Base-by-base conservation (phyloP, 2,797 vertebrate genomes). In the Lithobates pipiens region DNA sequence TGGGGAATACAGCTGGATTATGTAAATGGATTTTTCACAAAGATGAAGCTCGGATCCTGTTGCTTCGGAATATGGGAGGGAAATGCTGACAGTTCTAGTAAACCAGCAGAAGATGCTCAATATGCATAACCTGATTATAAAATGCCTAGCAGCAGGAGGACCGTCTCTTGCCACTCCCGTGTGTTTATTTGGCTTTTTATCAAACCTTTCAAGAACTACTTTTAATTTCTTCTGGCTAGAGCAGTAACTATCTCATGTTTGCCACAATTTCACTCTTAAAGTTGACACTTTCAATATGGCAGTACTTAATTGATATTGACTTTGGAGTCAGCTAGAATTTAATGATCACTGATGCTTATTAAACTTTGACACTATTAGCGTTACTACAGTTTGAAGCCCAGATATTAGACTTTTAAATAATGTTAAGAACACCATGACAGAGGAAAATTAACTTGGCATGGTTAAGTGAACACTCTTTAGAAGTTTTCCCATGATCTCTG, bases 11-110 rank as follows among this genome's bases (percentile, higher is more conserved):
- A 89, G 87, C 63, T 88, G 85, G 75, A 83, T 88, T 88, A 88
- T 87, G 70, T 75, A 86, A 87, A 89, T 88, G n/a, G 79, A 68
- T 89, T 90, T 88, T 90, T 81, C 79, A 70, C 76, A 84, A 61
- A 78, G 70, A 25, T 44, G 13, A 82, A 87, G 25, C 1, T 0
- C 0, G 18, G 3, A 21, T 77, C 39, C 54, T 82, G 36, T 69
- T 89, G 44, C 21, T 85, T 36, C 39, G 69, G 69, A 54, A 36
- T 34, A 70, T 25, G 46, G 70, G 13, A 10, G 44, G 32, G 8
- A 78, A 70, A 69, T 69, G 57, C 84, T 83, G 85, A 81, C 79
- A 54, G 27, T 65, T 34, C 68, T 27, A 81, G 69, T 72, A 81
- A 74, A 74, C 18, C 44, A 74, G n/a, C 23, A 81, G 46, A 39